phyloP scores from a whole-genome alignment of 2,113 vertebrate genomes.

The Podocnemis expansa region DNA sequence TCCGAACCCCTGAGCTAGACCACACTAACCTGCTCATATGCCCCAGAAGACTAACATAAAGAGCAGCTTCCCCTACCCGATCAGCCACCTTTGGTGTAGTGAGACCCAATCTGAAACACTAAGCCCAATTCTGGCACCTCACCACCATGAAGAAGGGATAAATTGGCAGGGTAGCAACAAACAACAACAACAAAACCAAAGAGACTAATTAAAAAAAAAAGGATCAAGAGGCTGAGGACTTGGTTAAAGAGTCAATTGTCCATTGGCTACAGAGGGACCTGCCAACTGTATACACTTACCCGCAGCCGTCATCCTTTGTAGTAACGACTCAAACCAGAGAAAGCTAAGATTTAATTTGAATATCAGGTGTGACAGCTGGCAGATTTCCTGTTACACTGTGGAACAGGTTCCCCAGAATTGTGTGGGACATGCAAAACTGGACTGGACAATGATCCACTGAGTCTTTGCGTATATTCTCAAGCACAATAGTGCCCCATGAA shows the following conservation, averaged over 20 bases:
- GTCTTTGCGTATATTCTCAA: background rate
- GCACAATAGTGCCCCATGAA: background rate
- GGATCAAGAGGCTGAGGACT: background rate
- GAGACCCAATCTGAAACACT: background rate
- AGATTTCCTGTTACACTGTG: background rate
- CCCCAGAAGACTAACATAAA: background rate
- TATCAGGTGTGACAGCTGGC: background rate
- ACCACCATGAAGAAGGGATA: background rate
- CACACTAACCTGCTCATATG: background rate
- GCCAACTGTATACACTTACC: background rate
- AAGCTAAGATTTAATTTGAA: background rate
- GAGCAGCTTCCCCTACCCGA: fast-evolving
- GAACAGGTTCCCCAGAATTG: background rate
- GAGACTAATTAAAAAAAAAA: background rate
- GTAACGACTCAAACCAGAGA: background rate
- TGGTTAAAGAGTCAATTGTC: background rate
- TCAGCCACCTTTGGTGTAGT: fast-evolving
- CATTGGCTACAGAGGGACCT: background rate
- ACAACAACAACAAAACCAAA: background rate
- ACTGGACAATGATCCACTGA: background rate
- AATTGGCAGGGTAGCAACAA: background rate
- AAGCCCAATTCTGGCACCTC: background rate
- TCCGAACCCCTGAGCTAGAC: background rate
- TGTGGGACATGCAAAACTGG: background rate
- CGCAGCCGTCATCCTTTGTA: background rate